phyloP scores from a whole-genome alignment of 2,888 invertebrate species.

The Ophion ellenae region DNA sequence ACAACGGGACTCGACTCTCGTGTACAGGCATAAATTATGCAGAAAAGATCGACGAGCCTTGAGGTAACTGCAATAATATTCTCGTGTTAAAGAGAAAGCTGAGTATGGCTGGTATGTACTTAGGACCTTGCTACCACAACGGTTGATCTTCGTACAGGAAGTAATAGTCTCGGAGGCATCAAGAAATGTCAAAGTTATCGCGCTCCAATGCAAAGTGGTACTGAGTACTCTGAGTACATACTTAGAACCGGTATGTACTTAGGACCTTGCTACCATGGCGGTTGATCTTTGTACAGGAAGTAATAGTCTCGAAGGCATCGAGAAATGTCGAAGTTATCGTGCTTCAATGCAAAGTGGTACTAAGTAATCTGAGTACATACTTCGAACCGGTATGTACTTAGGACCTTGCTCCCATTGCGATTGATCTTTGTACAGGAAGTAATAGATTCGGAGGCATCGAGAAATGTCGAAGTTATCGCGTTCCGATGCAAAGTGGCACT shows the following conservation, averaged over 20 bases:
- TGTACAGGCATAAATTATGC: conserved; percentile 1
- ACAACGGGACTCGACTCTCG: neutral
- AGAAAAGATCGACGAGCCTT: neutral
- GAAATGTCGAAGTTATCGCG: too few relatives aligned
- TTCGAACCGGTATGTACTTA: conserved; percentile 12
- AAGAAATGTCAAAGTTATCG: neutral
- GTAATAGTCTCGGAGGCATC: conserved; percentile 7
- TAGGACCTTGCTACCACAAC: conserved; percentile 10
- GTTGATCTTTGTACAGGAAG: neutral
- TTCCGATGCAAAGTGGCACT: too few relatives aligned
- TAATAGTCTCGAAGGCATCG: conserved; percentile 7
- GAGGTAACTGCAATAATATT: neutral
- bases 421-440: neutral
- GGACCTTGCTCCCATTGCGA: neutral
- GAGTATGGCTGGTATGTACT: conserved; percentile 3
- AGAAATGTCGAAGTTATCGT: neutral
- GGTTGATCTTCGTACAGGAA: neutral
- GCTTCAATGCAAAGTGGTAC: too few relatives aligned
- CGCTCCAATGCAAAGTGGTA: too few relatives aligned
- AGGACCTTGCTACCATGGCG: conserved; percentile 8
- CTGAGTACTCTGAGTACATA: too few relatives aligned
- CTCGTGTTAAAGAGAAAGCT: conserved; percentile 1
- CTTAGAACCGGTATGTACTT: conserved; percentile 31
- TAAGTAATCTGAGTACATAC: too few relatives aligned
- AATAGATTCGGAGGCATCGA: conserved; percentile 11